Evolutionary conservation across 2,113 vertebrate species (phyloP).

Genomic region (Anthoscopus minutus): DNA sequence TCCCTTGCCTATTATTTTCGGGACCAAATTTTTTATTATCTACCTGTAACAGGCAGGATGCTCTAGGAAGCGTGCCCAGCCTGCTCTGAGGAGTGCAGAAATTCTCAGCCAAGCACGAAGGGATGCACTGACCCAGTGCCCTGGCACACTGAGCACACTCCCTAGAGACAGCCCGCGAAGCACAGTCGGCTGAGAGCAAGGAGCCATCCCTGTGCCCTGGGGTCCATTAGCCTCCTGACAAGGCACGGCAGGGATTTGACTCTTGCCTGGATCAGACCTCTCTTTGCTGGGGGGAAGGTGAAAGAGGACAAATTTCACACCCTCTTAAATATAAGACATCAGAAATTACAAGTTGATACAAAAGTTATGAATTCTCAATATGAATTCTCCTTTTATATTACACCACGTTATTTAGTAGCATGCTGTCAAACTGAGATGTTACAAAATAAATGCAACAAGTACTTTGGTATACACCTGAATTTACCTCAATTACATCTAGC

Average conservation of each 20-base stretch:
- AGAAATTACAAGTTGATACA: neutral
- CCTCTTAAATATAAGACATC: neutral
- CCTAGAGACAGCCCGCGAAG: neutral
- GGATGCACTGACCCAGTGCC: neutral
- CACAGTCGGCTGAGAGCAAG: neutral
- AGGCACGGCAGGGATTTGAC: neutral
- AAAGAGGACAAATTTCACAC: neutral
- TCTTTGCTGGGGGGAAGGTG: neutral
- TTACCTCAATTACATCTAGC: neutral
- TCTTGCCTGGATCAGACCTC: neutral
- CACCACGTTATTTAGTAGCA: neutral
- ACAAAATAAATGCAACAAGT: neutral
- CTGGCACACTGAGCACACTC: neutral
- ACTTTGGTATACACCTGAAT: neutral
- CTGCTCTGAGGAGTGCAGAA: neutral
- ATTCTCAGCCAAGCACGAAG: rapidly evolving
- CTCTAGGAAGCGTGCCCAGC: rapidly evolving
- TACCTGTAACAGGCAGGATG: too few relatives aligned
- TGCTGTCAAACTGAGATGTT: neutral
- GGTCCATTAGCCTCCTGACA: neutral
- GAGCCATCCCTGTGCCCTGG: neutral
- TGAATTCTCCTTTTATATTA: neutral
- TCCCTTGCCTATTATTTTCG: too few relatives aligned
- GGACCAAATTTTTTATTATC: too few relatives aligned
- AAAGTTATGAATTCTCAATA: neutral